Conservation (phyloP, 53 echinoderm and acorn worm genomes). For the Actinopyga echinites region DNA sequence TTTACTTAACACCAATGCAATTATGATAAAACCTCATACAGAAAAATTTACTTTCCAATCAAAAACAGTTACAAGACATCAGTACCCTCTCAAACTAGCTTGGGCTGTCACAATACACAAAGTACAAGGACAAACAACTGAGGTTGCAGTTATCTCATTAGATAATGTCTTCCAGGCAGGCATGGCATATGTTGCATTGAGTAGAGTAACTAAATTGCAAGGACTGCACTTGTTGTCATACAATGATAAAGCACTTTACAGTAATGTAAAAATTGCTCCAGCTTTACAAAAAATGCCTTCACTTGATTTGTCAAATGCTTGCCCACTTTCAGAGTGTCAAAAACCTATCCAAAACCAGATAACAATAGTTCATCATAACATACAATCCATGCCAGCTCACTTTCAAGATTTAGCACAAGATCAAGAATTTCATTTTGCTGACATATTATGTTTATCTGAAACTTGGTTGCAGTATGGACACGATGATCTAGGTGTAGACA, state of each 20-base stretch:
- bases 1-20: background rate
- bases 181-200: slow-evolving; percentile 42
- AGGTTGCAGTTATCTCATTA: background rate
- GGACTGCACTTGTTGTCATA: slow-evolving; percentile 26
- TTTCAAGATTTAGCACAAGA: background rate
- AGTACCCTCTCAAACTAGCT: slow-evolving; percentile 24
- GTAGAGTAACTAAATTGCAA: slow-evolving; percentile 5
- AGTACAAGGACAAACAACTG: slow-evolving; percentile 36
- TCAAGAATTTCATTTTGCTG: slow-evolving; percentile 16
- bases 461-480: background rate
- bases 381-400: slow-evolving; percentile 25
- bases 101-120: slow-evolving; percentile 36
- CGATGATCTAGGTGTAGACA: background rate
- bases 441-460: slow-evolving; percentile 30
- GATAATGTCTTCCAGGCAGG: slow-evolving; percentile 17
- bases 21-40: slow-evolving; percentile 3
- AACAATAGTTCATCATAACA: slow-evolving; percentile 21
- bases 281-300: background rate
- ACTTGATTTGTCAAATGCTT: background rate
- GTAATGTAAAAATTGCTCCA: slow-evolving; percentile 10
- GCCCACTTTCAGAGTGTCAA: background rate
- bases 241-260: slow-evolving; percentile 27
- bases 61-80: slow-evolving; percentile 13
- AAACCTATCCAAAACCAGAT: background rate
- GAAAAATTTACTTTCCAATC: slow-evolving; percentile 13